Evolutionary conservation across 2,888 invertebrate genomes (phyloP).

Genomic region (Drosophila affinis): DNA sequence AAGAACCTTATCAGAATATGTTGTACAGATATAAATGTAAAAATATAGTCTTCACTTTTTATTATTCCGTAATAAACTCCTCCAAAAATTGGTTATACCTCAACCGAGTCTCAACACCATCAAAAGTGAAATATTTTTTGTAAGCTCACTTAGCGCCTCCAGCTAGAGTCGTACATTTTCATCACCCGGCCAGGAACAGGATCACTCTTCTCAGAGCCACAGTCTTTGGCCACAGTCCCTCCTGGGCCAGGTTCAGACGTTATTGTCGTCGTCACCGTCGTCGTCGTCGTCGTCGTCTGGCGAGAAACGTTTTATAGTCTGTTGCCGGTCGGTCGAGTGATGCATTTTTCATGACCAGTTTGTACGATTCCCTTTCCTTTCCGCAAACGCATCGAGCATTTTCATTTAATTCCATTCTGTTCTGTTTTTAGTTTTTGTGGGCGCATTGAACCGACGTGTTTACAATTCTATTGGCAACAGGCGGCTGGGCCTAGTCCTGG

Average conservation of each 20-base stretch:
- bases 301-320: slow-evolving; percentile 42
- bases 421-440: slow-evolving; percentile 37
- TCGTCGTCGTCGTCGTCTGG: slow-evolving; percentile 29
- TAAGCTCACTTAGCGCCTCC: slow-evolving; percentile 64
- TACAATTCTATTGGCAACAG: slow-evolving; percentile 70
- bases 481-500: slow-evolving; percentile 16
- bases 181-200: slow-evolving; percentile 58
- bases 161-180: slow-evolving; percentile 77
- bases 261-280: slow-evolving; percentile 22
- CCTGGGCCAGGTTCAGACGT: slow-evolving; percentile 45
- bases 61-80: not conserved
- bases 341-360: slow-evolving; percentile 78
- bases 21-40: not conserved
- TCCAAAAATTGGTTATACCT: slow-evolving; percentile 12
- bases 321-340: slow-evolving; percentile 54
- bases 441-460: slow-evolving; percentile 61
- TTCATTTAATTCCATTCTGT: slow-evolving; percentile 75
- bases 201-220: slow-evolving; percentile 31
- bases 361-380: slow-evolving; percentile 67
- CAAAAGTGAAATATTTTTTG: slow-evolving; percentile 50
- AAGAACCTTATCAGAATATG: not conserved
- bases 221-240: slow-evolving; percentile 44
- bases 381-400: slow-evolving; percentile 72
- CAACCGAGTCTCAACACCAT: slow-evolving; percentile 9
- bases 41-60: not conserved